Evolutionary conservation across 2,888 invertebrate genomes (phyloP), one percentile per base, ranked within the genome.

Genomic region (Synanthedon vespiformis): DNA sequence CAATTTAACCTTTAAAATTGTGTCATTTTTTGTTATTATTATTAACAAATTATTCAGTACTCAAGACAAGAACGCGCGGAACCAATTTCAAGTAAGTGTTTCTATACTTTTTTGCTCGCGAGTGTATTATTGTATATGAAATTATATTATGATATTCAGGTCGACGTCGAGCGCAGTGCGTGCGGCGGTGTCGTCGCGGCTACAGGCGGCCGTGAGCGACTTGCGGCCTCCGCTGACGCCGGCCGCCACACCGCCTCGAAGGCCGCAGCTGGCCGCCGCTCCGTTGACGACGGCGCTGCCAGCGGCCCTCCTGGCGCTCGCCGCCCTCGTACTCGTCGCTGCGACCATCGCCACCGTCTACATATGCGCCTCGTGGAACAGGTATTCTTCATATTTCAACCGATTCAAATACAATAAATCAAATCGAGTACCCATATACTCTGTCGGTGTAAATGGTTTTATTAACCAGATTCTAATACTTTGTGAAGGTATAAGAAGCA

Each of bases 301-400:
- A 14, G 95, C 95, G 60, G 96, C 96, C 0, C 88, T 97, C 34
- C 93, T 98, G 57, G 93, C 95, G 12, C 90, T 98, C 1, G 97
- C 95, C 0, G 93, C 94, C 53, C 91, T 97, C n/a, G 97, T 97
- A 56, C 90, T 97, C 44, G 90, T 97, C 1, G 90, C 96, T 8
- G 95, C 95, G 8, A 89, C 94, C 11, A 93, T 95, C 51, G 97
- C 96, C 5, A 96, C 97, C 50, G 92, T 96, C 52, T 97, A 97
- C 71, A 95, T 97, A 56, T 96, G 97, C 76, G 92, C 96, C 52
- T 96, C 96, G 1, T 97, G 97, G 95, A 95, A 95, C 53, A 94
- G 94, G 95, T 95, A 76, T 34, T 8, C 8, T 2, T 34, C 8
- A 34, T 34, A 22, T 22, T 22, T 22, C 22, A 22, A 22, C 4